Evolutionary conservation across 2,888 invertebrate genomes (phyloP).

Genomic region (Morinoia aosen): DNA sequence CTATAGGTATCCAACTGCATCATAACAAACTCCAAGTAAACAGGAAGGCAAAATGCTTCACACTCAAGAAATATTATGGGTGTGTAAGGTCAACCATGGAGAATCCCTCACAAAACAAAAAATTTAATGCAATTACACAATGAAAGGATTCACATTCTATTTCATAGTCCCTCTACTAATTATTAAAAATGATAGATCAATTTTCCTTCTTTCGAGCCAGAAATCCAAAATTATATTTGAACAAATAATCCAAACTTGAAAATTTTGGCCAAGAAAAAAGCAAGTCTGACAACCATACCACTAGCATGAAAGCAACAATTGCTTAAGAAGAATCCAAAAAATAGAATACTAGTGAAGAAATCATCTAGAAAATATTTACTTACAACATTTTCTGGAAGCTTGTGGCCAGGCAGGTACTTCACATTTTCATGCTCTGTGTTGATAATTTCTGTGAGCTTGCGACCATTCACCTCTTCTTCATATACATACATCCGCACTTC

Average conservation of each 20-base stretch:
- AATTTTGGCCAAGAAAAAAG: neutral
- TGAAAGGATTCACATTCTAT: too few relatives aligned
- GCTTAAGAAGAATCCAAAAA: conserved; percentile 93
- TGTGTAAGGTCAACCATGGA: neutral
- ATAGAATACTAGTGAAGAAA: conserved; percentile 83
- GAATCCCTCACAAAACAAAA: neutral
- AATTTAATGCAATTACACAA: neutral
- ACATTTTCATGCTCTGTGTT: conserved; percentile 98
- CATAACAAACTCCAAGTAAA: too few relatives aligned
- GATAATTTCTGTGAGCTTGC: conserved; percentile 97
- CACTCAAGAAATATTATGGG: neutral
- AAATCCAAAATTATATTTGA: neutral
- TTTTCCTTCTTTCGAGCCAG: too few relatives aligned
- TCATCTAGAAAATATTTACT: conserved; percentile 74
- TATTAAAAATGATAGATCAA: too few relatives aligned
- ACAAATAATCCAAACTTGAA: neutral
- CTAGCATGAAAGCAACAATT: conserved; percentile 85
- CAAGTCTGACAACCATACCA: too few relatives aligned
- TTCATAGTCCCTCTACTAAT: too few relatives aligned
- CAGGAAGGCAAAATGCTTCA: neutral
- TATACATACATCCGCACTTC: conserved; percentile 96
- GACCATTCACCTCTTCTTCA: conserved; percentile 88
- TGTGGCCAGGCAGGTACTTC: conserved; percentile 97
- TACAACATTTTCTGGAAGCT: conserved; percentile 92
- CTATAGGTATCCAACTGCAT: too few relatives aligned